Base-by-base conservation (phyloP, 1,140 invertebrate species). In the Wiebesia pumilae region DNA sequence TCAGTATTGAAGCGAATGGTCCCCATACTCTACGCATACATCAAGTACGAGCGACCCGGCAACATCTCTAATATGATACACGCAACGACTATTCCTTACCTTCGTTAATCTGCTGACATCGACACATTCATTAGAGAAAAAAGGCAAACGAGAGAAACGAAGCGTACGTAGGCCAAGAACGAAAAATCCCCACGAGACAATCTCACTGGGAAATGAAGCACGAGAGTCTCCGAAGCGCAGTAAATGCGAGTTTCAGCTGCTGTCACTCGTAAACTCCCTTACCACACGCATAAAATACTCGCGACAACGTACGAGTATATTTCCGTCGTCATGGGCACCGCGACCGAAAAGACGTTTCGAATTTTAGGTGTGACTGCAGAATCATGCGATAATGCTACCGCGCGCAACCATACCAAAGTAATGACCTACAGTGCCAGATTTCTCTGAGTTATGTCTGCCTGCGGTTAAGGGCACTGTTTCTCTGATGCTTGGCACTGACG, bases 401-500 rank as follows among this genome's bases (percentile, higher is more conserved):
- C 58, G 27, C 35, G 40, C 10, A 27, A 40, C 54, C 80, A 12
- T 24, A 14, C 27, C 58, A 7, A 71, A 87, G 84, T 79, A 87
- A 86, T 88, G 88, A 89, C 88, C 88, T 84, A 88, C 65, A 89
- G 87, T 83, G 83, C 86, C 88, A 89, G 88, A 89, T 89, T 89
- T 86, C 88, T 89, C 84, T 51, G 47, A 4, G 81, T 1, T n/a
- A 43, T 21, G 24, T 75, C 21, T 73, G 47, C 14, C 30, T 62
- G n/a, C 54, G 67, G 33, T 43, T 47, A 33, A 47, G 30, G 38
- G 40, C 47, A 54, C 30, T 24, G 9, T 30, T 35, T 6, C 16
- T 75, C 3, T 24, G 3, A 3, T 40, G 14, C 30, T 10, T 77
- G 4, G 10, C 1, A 3, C 40, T 77, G 4, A 19, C 0, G 4